phyloP scores from a whole-genome alignment of 2,113 vertebrate genomes.

The Gorsachius goisagi region DNA sequence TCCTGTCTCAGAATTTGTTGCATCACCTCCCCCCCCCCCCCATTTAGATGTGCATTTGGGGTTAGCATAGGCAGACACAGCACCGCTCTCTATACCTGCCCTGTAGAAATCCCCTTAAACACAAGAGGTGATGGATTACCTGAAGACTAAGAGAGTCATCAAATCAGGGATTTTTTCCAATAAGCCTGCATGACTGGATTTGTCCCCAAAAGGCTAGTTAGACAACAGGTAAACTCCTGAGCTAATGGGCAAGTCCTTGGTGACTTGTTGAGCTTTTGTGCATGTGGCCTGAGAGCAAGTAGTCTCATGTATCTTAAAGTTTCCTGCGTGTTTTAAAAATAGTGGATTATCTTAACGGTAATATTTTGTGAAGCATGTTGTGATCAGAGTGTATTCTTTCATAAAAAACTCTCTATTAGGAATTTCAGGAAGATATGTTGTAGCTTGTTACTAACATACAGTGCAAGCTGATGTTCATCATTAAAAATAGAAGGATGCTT shows the following conservation, averaged over 20 bases:
- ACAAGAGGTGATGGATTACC: not conserved
- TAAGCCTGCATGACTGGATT: not conserved
- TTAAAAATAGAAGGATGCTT: not conserved
- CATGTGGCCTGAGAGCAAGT: not conserved
- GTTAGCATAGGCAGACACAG: not conserved
- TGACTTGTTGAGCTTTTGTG: not conserved
- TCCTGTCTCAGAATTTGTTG: not conserved
- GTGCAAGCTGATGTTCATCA: not conserved
- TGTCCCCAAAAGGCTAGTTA: not conserved
- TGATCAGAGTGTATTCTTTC: not conserved
- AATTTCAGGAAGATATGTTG: not conserved
- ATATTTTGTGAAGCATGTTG: not conserved
- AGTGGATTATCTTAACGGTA: not conserved
- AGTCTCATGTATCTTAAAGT: not conserved
- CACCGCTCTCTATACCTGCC: not conserved
- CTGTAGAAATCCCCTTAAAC: not conserved
- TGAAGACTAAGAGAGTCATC: not conserved
- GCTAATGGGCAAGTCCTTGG: not conserved
- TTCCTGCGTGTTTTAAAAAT: not conserved
- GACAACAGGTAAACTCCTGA: not conserved
- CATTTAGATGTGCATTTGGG: not conserved
- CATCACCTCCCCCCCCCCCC: not conserved
- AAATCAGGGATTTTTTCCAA: not conserved
- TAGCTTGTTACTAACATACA: not conserved
- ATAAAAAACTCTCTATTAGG: not conserved